Conservation (phyloP, 2,113 vertebrate genomes). For the Ursus arctos region DNA sequence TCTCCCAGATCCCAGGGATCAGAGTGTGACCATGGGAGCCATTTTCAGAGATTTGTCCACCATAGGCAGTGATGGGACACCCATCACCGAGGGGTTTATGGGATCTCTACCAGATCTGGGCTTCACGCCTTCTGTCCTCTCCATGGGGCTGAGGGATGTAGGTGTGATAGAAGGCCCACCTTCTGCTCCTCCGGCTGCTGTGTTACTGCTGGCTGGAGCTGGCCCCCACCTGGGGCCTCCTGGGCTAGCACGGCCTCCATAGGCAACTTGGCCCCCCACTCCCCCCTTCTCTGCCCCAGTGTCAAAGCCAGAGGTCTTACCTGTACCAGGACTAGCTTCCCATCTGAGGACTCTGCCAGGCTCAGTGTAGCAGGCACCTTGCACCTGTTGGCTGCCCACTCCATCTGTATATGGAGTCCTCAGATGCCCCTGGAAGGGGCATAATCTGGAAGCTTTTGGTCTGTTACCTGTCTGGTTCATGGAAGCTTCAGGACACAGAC, state of each 20-base stretch:
- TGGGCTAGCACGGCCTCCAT: neutral
- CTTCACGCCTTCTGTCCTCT: rapidly evolving
- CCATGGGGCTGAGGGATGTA: neutral
- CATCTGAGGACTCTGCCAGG: neutral
- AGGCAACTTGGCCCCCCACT: neutral
- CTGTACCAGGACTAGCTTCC: neutral
- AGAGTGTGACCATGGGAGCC: neutral
- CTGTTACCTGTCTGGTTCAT: neutral
- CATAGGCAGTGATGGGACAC: neutral
- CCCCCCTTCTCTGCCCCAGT: neutral
- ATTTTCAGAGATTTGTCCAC: no score
- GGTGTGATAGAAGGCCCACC: neutral
- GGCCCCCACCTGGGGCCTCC: neutral
- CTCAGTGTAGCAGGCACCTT: neutral
- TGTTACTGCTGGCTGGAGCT: neutral
- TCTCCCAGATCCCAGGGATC: neutral
- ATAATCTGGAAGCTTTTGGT: neutral
- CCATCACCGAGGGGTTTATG: rapidly evolving
- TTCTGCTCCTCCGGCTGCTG: neutral
- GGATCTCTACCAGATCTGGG: neutral
- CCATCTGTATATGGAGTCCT: neutral
- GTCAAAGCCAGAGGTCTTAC: neutral
- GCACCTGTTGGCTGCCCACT: no score
- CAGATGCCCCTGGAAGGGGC: neutral
- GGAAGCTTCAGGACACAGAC: neutral